Evolutionary conservation across 2,797 vertebrate genomes (phyloP).

Genomic region (Mallotus villosus): DNA sequence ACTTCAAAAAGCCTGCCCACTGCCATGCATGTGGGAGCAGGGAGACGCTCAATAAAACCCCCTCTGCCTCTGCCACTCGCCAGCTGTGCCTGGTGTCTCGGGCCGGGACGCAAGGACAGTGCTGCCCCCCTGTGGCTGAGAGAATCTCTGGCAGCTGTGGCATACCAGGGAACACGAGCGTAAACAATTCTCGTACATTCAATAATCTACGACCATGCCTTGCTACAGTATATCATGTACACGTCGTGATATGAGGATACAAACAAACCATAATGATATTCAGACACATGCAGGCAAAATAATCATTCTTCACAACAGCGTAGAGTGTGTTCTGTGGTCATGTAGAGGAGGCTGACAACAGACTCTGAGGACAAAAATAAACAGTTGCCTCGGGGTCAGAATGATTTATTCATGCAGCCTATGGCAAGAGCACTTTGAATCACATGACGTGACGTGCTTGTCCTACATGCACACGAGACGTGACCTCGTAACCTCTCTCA

Average conservation of each 20-base stretch:
- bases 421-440: not conserved
- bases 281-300: too few species aligned
- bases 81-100: conserved; percentile 61
- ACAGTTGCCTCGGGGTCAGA: conserved; percentile 13
- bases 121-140: conserved; percentile 65
- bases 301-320: too few species aligned
- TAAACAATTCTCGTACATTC: too few species aligned
- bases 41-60: conserved; percentile 65
- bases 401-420: not conserved
- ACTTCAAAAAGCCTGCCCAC: conserved; percentile 65
- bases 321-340: too few species aligned
- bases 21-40: conserved; percentile 62
- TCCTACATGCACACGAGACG: not conserved
- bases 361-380: conserved; percentile 29
- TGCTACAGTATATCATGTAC: too few species aligned
- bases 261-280: too few species aligned
- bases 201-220: too few species aligned
- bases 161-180: not conserved
- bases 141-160: not conserved
- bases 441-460: not conserved
- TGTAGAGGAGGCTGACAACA: conserved; percentile 29
- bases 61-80: conserved; percentile 48
- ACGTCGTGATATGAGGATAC: too few species aligned
- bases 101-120: conserved; percentile 51
- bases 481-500: conserved; percentile 3